Percentiles rank a stretch among this genome's conserved stretches.
phyloP scores from a whole-genome alignment of 2,888 invertebrate genomes.

The Polyploca ridens region DNA sequence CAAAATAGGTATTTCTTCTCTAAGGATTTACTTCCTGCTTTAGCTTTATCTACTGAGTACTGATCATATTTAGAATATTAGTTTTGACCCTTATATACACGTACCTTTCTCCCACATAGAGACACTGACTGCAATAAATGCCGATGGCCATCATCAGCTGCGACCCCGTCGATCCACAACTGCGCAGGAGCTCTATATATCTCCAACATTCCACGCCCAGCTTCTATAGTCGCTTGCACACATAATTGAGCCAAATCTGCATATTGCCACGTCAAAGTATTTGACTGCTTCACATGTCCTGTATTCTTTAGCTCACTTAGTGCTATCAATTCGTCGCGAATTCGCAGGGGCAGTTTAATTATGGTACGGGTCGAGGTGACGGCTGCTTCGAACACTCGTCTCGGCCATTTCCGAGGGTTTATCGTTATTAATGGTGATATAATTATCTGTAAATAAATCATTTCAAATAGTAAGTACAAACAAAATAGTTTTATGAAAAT shows the following conservation, averaged over 20 bases:
- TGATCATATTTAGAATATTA: too few relatives aligned
- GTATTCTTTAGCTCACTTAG: constrained; percentile 60
- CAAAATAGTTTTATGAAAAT: background rate
- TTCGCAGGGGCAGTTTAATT: constrained; percentile 57
- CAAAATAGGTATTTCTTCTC: too few relatives aligned
- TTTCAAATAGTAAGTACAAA: constrained; percentile 6
- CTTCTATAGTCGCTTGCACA: constrained; percentile 63
- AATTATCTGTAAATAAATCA: constrained; percentile 57
- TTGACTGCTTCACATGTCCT: constrained; percentile 60
- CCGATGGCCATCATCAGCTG: constrained; percentile 80
- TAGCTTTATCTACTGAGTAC: too few relatives aligned
- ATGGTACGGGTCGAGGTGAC: constrained; percentile 47
- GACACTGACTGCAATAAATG: constrained; percentile 86
- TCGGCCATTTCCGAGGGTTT: constrained; percentile 77
- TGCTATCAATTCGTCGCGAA: constrained; percentile 66
- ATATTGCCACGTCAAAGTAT: constrained; percentile 75
- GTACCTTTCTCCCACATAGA: constrained; percentile 87
- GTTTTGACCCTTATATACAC: background rate
- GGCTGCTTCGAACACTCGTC: constrained; percentile 47
- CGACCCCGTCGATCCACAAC: constrained; percentile 84
- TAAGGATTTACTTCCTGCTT: too few relatives aligned
- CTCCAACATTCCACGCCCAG: constrained; percentile 59
- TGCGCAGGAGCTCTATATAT: constrained; percentile 69
- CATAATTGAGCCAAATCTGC: constrained; percentile 70
- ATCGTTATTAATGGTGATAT: constrained; percentile 72